phyloP scores from a whole-genome alignment of 2,113 vertebrate genomes.

The Nansenia antarctica region DNA sequence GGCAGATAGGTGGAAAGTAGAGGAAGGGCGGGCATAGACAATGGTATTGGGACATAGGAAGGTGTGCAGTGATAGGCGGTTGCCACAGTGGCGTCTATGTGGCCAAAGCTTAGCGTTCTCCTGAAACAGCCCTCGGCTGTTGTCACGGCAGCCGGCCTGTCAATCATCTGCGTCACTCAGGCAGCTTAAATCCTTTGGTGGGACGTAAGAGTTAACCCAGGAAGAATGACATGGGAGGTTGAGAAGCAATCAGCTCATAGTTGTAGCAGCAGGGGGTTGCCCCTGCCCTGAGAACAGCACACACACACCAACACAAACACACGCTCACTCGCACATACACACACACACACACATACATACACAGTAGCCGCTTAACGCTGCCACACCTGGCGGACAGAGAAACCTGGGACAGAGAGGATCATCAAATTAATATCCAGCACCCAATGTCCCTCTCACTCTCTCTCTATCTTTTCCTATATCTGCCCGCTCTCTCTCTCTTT shows the following conservation, averaged over 20 bases:
- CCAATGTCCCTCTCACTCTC: conserved; percentile 26
- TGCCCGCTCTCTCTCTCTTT: conserved; percentile 6
- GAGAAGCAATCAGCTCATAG: conserved; percentile 23
- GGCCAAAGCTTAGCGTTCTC: conserved; percentile 12
- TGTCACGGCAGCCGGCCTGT: conserved; percentile 22
- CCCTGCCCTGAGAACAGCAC: not conserved
- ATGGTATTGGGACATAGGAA: not conserved
- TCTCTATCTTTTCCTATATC: conserved; percentile 6
- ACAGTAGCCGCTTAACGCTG: not conserved
- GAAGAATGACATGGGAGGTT: not conserved
- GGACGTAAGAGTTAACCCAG: not conserved
- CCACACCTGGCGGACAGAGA: conserved; percentile 9
- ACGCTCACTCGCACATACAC: conserved; percentile 6
- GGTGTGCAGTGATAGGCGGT: no score
- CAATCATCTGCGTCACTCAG: not conserved
- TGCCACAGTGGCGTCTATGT: not conserved
- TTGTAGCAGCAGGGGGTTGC: conserved; percentile 10
- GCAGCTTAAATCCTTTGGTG: conserved; percentile 29
- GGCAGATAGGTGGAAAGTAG: not conserved
- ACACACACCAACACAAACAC: not conserved
- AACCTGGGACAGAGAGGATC: conserved; percentile 43
- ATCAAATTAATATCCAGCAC: conserved; percentile 56
- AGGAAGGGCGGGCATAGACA: not conserved
- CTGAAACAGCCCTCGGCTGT: not conserved
- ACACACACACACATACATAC: conserved; percentile 4